Conservation (phyloP, 2,888 invertebrate genomes). For the Epirrita christyi region DNA sequence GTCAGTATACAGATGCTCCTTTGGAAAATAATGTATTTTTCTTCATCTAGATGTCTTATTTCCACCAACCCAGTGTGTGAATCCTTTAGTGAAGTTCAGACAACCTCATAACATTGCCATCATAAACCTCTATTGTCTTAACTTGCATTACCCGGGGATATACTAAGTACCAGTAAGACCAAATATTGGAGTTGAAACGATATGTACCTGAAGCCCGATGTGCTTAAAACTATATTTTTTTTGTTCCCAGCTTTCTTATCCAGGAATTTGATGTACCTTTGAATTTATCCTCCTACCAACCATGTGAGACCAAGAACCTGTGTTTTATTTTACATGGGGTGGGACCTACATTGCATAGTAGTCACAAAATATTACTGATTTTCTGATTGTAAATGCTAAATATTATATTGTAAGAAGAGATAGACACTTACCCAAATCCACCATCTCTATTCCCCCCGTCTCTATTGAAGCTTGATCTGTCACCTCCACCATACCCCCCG, state of each 20-base stretch:
- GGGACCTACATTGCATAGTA: no score
- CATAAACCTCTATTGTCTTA: not conserved
- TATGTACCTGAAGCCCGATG: not conserved
- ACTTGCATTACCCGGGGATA: not conserved
- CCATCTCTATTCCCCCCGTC: conserved; percentile 85
- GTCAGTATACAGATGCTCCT: not conserved
- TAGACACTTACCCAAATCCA: conserved; percentile 84
- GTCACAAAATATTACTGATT: no score
- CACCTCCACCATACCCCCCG: conserved; percentile 76
- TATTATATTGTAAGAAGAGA: not conserved
- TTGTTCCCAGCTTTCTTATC: not conserved
- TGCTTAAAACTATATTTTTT: not conserved
- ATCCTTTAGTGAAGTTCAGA: not conserved
- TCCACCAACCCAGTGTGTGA: not conserved
- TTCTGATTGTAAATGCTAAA: no score
- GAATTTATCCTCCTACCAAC: conserved; percentile 1
- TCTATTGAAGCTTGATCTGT: conserved; percentile 80
- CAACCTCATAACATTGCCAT: not conserved
- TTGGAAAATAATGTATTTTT: not conserved
- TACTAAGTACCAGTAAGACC: not conserved
- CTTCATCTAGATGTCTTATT: not conserved
- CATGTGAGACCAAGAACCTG: not conserved
- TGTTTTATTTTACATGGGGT: no score
- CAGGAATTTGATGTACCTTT: not conserved
- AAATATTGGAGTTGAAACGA: not conserved